Percentiles rank a stretch among this genome's conserved stretches.
These are phyloP conservation scores for Trinorchestia longiramus DNA, from an alignment of 1,140 invertebrate species.

Conservation along the genomic window DNA sequence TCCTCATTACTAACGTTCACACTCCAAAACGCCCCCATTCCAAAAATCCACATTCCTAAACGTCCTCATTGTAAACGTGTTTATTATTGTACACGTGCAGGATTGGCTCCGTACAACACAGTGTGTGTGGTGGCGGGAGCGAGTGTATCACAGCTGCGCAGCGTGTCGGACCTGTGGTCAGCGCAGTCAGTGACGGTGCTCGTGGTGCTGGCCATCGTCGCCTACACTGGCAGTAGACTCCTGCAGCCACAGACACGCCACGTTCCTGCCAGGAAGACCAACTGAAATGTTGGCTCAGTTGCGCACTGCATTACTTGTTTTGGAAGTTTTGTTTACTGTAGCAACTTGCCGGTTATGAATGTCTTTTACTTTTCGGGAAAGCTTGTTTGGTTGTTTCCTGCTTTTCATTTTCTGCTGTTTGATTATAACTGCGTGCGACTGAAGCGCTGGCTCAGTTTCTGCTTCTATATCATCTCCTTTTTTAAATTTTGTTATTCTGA, in stretches of 20 bases:
- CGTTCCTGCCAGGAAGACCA: background rate
- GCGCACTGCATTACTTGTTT: background rate
- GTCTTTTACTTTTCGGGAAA: background rate
- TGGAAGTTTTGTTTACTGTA: background rate
- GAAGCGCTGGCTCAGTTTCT: no score
- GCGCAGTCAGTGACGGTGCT: background rate
- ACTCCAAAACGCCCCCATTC: no score
- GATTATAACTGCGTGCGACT: no score
- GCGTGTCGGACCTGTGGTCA: constrained; percentile 17
- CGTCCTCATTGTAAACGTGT: no score
- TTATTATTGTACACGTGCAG: constrained; percentile 10
- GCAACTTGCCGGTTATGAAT: background rate
- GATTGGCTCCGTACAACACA: constrained; percentile 9
- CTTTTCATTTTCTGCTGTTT: no score
- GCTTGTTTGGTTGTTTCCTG: background rate
- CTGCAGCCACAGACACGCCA: background rate
- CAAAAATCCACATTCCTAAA: no score
- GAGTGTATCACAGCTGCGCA: constrained; percentile 30
- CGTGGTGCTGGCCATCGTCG: constrained; percentile 11
- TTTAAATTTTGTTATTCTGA: no score
- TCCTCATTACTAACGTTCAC: no score
- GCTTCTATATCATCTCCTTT: no score
- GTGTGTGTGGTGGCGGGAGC: constrained; percentile 37
- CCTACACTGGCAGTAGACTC: constrained; percentile 30
- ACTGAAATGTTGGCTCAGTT: background rate